phyloP scores from a whole-genome alignment of 2,888 invertebrate genomes.

The Falcaria lacertinaria region DNA sequence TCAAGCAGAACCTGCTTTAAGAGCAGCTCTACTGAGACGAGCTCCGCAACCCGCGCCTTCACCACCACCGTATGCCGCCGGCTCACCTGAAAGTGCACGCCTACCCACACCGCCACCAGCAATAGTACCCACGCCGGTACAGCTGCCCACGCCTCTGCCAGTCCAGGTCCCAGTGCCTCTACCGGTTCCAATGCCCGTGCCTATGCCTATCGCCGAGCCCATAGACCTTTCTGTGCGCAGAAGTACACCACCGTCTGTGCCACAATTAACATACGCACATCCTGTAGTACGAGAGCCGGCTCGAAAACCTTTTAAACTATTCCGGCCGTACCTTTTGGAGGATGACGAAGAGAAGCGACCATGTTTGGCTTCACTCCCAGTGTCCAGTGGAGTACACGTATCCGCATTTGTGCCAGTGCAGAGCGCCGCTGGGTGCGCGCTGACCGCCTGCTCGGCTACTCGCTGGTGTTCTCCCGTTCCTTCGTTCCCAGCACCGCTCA shows the following conservation, averaged over 20 bases:
- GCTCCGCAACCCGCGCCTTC: constrained; percentile 73
- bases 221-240: constrained; percentile 61
- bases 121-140: constrained; percentile 40
- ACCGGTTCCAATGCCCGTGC: constrained; percentile 32
- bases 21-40: constrained; percentile 82
- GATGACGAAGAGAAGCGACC: constrained; percentile 75
- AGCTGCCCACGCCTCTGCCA: constrained; percentile 30
- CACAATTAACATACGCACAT: constrained; percentile 39
- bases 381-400: constrained; percentile 55
- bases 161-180: constrained; percentile 33
- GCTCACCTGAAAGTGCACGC: constrained; percentile 68
- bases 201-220: constrained; percentile 48
- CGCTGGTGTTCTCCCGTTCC: constrained; percentile 86
- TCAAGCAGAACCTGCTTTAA: constrained; percentile 89
- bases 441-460: constrained; percentile 54
- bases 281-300: constrained; percentile 50
- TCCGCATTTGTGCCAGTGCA: constrained; percentile 73
- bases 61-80: constrained; percentile 65
- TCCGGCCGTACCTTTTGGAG: constrained; percentile 87
- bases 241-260: constrained; percentile 55
- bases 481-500: constrained; percentile 71
- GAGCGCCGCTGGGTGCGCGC: constrained; percentile 61
- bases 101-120: constrained; percentile 65
- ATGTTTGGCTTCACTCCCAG: constrained; percentile 56
- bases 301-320: constrained; percentile 85